phyloP scores from a whole-genome alignment of 2,797 vertebrate genomes.

The Pelobates cultripes region DNA sequence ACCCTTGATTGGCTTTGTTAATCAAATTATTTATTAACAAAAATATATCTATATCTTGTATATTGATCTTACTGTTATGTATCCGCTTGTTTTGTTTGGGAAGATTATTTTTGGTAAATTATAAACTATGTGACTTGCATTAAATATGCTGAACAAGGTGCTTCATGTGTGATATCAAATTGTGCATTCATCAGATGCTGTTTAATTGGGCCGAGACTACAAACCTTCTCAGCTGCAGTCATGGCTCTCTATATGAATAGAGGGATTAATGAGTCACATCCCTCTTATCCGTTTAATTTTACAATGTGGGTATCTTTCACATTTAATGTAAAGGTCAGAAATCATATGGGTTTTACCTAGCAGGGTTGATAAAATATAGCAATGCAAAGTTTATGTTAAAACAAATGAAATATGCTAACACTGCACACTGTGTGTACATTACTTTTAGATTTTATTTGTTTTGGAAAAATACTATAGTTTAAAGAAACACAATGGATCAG shows the following conservation, averaged over 20 bases:
- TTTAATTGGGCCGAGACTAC: not conserved
- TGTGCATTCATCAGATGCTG: not conserved
- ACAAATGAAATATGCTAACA: too few species aligned
- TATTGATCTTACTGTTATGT: not conserved
- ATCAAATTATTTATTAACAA: too few species aligned
- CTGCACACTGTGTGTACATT: too few species aligned
- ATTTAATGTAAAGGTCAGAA: not conserved
- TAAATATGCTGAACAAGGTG: not conserved
- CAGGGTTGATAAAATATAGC: not conserved
- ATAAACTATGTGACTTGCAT: not conserved
- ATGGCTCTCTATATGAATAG: not conserved
- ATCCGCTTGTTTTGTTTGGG: not conserved
- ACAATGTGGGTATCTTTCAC: not conserved
- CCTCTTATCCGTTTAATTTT: not conserved
- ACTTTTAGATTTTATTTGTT: too few species aligned
- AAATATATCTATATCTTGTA: not conserved
- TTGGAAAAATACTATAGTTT: too few species aligned
- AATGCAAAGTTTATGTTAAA: not conserved
- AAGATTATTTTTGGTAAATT: not conserved
- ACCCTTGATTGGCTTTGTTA: too few species aligned
- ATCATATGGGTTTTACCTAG: not conserved
- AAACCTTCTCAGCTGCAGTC: not conserved
- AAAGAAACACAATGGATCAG: too few species aligned
- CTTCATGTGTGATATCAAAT: not conserved
- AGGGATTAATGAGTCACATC: constrained; percentile 2